Base-by-base conservation (phyloP, 92 coral and sea anemone genomes). In the Palythoa grandis region DNA sequence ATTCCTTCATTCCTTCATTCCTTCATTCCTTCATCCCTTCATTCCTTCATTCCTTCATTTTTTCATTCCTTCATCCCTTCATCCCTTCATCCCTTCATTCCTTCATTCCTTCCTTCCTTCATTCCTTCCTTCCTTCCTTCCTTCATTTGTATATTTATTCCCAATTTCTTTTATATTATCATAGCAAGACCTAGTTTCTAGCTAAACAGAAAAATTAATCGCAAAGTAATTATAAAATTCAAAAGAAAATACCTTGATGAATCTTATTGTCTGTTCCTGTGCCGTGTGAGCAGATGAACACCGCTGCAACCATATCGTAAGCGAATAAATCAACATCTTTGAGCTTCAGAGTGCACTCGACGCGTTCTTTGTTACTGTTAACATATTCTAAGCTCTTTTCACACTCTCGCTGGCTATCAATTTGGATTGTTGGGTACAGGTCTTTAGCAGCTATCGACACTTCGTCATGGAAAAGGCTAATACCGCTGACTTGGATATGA, bases 361-460 rank as follows among this genome's bases (percentile, higher is more conserved):
- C 90, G 48, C 61, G 89, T 23, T 10, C 65, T 14, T 84, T 74
- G 70, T 77, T 16, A 38, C 19, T 15, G 23, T 78, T 87, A n/a
- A 82, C 60, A 22, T 67, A 72, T 29, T 68, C 65, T 38, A 82
- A 71, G 7, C 87, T 87, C 19, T 35, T 20, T 17, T 89, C 89
- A 65, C 95, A 92, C 65, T 89, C 92, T 72, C 61, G 53, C 40
- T 92, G 84, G 67, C 92, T 85, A 69, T 92, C 80, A 14, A 70
- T 74, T 15, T 85, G 68, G 77, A 92, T 89, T 72, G 91, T 92
- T 6, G 95, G 95, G 25, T 54, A 92, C 52, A 58, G 52, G 20
- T 71, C 74, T 15, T 92, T 74, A 24, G 95, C 95, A 1, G 87
- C 77, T 4, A 78, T 76, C 5, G 89, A 70, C 25, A 11, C 29